Evolutionary conservation across 2,113 vertebrate genomes (phyloP).

Genomic region (Henicopernis longicauda): DNA sequence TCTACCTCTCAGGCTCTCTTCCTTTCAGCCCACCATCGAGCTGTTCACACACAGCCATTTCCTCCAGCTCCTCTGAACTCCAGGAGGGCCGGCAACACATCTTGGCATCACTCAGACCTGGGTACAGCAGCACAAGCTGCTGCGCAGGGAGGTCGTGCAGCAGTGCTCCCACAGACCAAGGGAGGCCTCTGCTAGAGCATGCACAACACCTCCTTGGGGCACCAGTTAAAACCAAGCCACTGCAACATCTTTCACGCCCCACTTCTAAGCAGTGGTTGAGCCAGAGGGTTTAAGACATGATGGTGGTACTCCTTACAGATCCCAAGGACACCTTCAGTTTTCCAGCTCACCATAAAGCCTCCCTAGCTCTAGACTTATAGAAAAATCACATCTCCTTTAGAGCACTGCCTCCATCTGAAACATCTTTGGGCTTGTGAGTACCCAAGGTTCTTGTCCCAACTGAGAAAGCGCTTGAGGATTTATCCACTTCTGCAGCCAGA

Average conservation of each 20-base stretch:
- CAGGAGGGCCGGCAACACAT: not conserved
- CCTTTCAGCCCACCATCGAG: not conserved
- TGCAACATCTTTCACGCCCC: not conserved
- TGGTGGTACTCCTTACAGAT: not conserved
- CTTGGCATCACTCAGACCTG: too few relatives aligned
- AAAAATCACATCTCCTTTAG: not conserved
- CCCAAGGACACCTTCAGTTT: not conserved
- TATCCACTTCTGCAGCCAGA: not conserved
- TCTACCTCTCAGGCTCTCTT: not conserved
- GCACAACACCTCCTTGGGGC: too few relatives aligned
- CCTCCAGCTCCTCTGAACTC: not conserved
- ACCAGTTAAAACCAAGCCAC: not conserved
- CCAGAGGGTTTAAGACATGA: not conserved
- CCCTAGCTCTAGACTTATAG: not conserved
- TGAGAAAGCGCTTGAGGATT: not conserved
- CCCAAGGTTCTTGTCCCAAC: not conserved
- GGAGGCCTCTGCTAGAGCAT: not conserved
- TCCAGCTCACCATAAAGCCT: not conserved
- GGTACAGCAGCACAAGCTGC: not conserved
- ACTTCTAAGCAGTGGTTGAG: rapidly evolving
- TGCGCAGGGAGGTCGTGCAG: not conserved
- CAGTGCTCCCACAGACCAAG: not conserved
- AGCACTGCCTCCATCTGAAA: not conserved
- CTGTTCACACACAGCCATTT: not conserved
- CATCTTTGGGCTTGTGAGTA: not conserved